Percentiles rank a stretch among this genome's conserved stretches.
Conservation (phyloP, 2,113 vertebrate genomes). For the Pseudonaja textilis region DNA sequence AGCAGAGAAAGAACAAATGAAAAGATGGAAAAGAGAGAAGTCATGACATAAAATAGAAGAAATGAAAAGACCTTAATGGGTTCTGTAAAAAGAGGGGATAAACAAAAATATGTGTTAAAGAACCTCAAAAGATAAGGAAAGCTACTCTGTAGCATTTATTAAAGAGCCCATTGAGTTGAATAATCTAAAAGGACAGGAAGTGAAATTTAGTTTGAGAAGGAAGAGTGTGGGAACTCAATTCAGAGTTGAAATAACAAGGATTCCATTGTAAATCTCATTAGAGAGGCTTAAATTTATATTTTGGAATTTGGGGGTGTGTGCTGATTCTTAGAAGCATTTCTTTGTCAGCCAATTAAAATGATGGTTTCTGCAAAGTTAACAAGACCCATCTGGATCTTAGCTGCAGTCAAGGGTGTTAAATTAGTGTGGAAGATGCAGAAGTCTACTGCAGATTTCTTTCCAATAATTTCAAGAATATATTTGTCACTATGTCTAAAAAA, state of each 20-base stretch:
- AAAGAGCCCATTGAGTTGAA: neutral
- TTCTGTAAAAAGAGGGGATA: neutral
- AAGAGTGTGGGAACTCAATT: neutral
- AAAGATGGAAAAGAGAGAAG: conserved; percentile 5
- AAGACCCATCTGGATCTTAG: conserved; percentile 60
- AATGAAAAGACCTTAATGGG: neutral
- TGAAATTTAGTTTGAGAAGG: neutral
- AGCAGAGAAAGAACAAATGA: conserved; percentile 48
- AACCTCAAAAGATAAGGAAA: neutral
- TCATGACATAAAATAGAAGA: neutral
- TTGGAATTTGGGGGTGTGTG: conserved; percentile 50
- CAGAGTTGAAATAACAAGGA: conserved; percentile 46
- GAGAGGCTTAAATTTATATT: conserved; percentile 36
- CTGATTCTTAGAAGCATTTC: conserved; percentile 44
- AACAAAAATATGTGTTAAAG: neutral
- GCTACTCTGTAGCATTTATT: neutral
- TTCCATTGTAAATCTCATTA: conserved; percentile 46
- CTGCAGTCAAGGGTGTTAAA: conserved; percentile 63
- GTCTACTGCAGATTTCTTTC: conserved; percentile 68
- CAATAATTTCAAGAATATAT: conserved; percentile 61
- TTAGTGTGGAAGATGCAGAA: conserved; percentile 60
- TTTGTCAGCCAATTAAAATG: conserved; percentile 55
- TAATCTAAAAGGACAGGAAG: conserved; percentile 4
- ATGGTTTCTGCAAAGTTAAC: conserved; percentile 52
- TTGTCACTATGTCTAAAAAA: conserved; percentile 57